A percentile compares a stretch with the other conserved stretches of the same genome.
Conservation (phyloP, 1,140 invertebrate species). For the Drusus annulatus region DNA sequence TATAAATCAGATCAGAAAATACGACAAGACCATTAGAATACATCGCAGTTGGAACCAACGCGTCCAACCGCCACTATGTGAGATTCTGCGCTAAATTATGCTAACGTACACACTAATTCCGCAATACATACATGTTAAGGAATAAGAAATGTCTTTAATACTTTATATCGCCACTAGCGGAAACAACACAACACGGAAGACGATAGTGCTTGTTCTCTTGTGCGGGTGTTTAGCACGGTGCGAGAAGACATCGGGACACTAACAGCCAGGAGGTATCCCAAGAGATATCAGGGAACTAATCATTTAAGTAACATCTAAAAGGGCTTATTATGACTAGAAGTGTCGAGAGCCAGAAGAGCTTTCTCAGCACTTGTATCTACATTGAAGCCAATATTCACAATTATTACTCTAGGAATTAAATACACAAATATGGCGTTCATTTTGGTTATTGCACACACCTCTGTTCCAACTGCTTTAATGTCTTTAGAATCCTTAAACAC, state of each 20-base stretch:
- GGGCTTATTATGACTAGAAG: slow-evolving; percentile 42
- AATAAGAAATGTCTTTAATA: slow-evolving; percentile 22
- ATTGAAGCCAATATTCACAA: slow-evolving; percentile 7
- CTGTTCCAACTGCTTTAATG: background rate
- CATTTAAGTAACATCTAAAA: background rate
- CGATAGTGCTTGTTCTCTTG: background rate
- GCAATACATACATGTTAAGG: background rate
- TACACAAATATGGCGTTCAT: slow-evolving; percentile 31
- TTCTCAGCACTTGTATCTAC: slow-evolving; percentile 28
- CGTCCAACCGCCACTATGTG: background rate
- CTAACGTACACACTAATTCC: background rate
- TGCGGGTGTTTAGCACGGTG: background rate
- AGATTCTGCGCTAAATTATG: background rate
- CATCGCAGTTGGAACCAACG: background rate
- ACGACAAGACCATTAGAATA: background rate
- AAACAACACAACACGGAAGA: background rate
- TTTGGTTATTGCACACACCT: slow-evolving; percentile 37
- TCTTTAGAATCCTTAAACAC: slow-evolving; percentile 32
- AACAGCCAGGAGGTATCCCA: background rate
- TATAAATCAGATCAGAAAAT: slow-evolving; percentile 10
- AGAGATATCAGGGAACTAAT: background rate
- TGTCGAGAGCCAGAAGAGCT: background rate
- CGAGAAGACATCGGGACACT: background rate
- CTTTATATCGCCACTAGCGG: background rate
- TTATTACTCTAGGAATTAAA: slow-evolving; percentile 30